Evolutionary conservation across 1,140 invertebrate species (phyloP).

Genomic region (Drosophila nikananu): DNA sequence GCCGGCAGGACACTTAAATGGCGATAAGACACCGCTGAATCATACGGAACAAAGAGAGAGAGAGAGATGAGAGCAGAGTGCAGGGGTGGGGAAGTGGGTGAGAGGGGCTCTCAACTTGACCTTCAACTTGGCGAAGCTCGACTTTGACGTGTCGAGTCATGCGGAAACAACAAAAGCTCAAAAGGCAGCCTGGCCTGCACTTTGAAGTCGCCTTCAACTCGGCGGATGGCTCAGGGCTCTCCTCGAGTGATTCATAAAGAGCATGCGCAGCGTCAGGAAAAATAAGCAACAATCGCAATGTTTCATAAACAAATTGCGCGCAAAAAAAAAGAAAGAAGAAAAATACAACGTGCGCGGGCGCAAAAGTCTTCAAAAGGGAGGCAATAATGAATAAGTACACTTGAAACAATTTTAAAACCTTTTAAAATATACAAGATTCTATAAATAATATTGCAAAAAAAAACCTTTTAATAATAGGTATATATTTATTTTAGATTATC

Average conservation of each 20-base stretch:
- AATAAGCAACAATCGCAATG: conserved; percentile 31
- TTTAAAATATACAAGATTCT: not conserved
- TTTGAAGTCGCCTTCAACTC: conserved; percentile 74
- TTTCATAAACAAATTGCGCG: conserved; percentile 57
- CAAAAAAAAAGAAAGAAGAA: conserved; percentile 7
- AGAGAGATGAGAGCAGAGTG: not conserved
- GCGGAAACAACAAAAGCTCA: conserved; percentile 73
- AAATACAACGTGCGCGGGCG: conserved; percentile 54
- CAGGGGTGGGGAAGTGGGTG: conserved; percentile 3
- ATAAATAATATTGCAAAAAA: no score
- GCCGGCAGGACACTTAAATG: conserved; percentile 56
- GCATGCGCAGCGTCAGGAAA: conserved; percentile 33
- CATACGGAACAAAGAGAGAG: conserved; percentile 36
- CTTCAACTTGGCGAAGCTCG: conserved; percentile 73
- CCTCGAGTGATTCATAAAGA: conserved; percentile 57
- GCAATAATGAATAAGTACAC: conserved; percentile 31
- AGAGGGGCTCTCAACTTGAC: conserved; percentile 51
- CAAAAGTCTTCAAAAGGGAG: conserved; percentile 26
- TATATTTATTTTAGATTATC: no score
- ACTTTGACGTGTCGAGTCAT: conserved; percentile 69
- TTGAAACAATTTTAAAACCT: not conserved
- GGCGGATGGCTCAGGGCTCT: conserved; percentile 31
- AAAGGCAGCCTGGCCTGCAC: conserved; percentile 50
- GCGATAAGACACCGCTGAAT: conserved; percentile 46
- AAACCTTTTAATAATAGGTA: no score